Evolutionary conservation across 2,888 invertebrate genomes (phyloP).

Genomic region (Hylaea fasciaria): DNA sequence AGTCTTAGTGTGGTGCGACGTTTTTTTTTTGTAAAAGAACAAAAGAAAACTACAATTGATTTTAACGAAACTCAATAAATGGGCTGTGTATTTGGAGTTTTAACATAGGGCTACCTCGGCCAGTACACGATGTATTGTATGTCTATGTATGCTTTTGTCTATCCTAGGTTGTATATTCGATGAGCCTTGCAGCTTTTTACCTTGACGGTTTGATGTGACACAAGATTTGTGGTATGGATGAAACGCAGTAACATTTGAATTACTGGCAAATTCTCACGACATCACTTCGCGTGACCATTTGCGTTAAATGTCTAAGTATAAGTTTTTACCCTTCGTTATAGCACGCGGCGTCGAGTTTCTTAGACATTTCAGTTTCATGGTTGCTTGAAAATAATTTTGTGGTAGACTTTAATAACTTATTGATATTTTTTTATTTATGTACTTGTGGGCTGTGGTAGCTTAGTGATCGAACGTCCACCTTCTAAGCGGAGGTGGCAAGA

Average conservation of each 20-base stretch:
- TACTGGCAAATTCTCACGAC: slow-evolving; percentile 52
- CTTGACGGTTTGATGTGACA: slow-evolving; percentile 66
- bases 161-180: not conserved
- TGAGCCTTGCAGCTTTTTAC: slow-evolving; percentile 4
- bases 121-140: too few species aligned
- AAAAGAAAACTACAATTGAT: too few species aligned
- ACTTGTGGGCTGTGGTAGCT: not conserved
- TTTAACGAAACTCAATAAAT: too few species aligned
- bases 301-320: slow-evolving; percentile 8
- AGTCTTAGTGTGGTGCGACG: too few species aligned
- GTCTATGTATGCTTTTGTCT: too few species aligned
- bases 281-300: slow-evolving; percentile 23
- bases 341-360: slow-evolving; percentile 11
- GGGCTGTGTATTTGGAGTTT: too few species aligned
- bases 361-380: slow-evolving; percentile 21
- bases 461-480: too few species aligned
- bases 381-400: slow-evolving; percentile 10
- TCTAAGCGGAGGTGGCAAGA: too few species aligned
- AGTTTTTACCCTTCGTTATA: slow-evolving; percentile 14
- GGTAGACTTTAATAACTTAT: not conserved
- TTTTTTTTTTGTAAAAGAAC: too few species aligned
- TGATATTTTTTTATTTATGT: slow-evolving; percentile 1
- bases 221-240: slow-evolving; percentile 57
- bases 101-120: too few species aligned
- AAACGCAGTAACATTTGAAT: slow-evolving; percentile 62